phyloP scores from a whole-genome alignment of 2,888 invertebrate species.

The Acrobasis repandana region DNA sequence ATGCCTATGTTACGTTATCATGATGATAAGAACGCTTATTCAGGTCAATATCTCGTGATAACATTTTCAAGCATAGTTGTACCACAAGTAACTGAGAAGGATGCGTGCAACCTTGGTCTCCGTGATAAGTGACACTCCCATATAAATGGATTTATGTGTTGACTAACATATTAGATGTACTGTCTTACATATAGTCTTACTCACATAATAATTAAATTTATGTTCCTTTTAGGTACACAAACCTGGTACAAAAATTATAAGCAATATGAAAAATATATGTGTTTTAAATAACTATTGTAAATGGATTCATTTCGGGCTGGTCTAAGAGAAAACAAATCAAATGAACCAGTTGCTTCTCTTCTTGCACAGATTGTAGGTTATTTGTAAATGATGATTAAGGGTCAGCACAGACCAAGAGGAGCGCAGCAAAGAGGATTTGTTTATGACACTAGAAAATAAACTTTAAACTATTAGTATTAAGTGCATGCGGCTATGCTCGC shows the following conservation, averaged over 20 bases:
- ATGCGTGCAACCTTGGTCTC: slow-evolving; percentile 36
- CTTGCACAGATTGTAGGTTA: too few relatives aligned
- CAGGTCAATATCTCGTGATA: slow-evolving; percentile 76
- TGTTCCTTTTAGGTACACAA: not conserved
- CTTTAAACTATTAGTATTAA: too few relatives aligned
- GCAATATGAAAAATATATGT: too few relatives aligned
- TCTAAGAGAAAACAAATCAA: too few relatives aligned
- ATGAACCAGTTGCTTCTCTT: too few relatives aligned
- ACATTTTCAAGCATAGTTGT: slow-evolving; percentile 34
- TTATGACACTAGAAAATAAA: too few relatives aligned
- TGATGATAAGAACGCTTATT: slow-evolving; percentile 64
- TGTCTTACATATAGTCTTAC: slow-evolving; percentile 21
- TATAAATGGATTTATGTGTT: slow-evolving; percentile 24
- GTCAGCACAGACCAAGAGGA: too few relatives aligned
- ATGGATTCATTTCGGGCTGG: not conserved
- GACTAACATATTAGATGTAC: slow-evolving; percentile 11
- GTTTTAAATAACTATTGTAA: too few relatives aligned
- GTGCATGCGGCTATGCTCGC: too few relatives aligned
- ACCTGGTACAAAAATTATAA: too few relatives aligned
- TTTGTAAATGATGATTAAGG: too few relatives aligned
- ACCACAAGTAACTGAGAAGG: slow-evolving; percentile 28
- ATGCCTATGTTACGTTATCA: slow-evolving; percentile 48
- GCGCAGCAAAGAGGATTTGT: too few relatives aligned
- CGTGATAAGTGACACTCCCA: slow-evolving; percentile 49
- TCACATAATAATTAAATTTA: slow-evolving; percentile 7